A percentile compares a stretch with the other conserved stretches of the same genome.
These are phyloP conservation scores for Procambarus clarkii DNA, from an alignment of 1,140 invertebrate genomes.

Conservation along the genomic window DNA sequence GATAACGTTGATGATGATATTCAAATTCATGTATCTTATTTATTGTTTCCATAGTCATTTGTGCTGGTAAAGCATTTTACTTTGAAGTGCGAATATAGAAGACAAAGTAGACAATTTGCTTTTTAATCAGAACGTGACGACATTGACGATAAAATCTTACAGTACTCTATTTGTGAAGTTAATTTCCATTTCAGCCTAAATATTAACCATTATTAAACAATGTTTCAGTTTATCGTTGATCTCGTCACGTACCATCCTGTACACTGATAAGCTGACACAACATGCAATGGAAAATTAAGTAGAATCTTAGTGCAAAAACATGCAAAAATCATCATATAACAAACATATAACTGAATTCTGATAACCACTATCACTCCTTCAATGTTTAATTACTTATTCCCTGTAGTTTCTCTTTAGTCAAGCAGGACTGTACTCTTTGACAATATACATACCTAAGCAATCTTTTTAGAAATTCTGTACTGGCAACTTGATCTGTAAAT, in stretches of 20 bases:
- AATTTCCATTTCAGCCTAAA: constrained; percentile 22
- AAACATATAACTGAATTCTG: background rate
- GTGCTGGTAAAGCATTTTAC: constrained; percentile 31
- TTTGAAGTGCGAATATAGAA: constrained; percentile 36
- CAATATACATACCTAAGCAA: constrained; percentile 26
- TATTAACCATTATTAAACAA: constrained; percentile 25
- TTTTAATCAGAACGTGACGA: constrained; percentile 26
- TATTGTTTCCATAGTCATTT: constrained; percentile 57
- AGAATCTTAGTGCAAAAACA: constrained; percentile 24
- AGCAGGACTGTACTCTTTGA: constrained; percentile 38
- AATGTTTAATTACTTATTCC: background rate
- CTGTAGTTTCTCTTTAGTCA: constrained; percentile 15
- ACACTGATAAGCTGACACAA: constrained; percentile 14
- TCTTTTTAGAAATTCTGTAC: constrained; percentile 20
- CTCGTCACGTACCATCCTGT: constrained; percentile 13
- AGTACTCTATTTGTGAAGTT: constrained; percentile 21
- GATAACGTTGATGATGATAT: constrained; percentile 42
- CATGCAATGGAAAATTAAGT: background rate
- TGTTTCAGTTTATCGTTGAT: background rate
- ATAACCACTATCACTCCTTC: constrained; percentile 27
- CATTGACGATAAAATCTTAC: constrained; percentile 13
- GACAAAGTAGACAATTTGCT: constrained; percentile 17
- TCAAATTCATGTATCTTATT: constrained; percentile 50
- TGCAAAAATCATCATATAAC: constrained; percentile 15
- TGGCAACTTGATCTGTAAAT: constrained; percentile 44